phyloP scores from a whole-genome alignment of 2,797 vertebrate species.

The Urophycis tenuis region DNA sequence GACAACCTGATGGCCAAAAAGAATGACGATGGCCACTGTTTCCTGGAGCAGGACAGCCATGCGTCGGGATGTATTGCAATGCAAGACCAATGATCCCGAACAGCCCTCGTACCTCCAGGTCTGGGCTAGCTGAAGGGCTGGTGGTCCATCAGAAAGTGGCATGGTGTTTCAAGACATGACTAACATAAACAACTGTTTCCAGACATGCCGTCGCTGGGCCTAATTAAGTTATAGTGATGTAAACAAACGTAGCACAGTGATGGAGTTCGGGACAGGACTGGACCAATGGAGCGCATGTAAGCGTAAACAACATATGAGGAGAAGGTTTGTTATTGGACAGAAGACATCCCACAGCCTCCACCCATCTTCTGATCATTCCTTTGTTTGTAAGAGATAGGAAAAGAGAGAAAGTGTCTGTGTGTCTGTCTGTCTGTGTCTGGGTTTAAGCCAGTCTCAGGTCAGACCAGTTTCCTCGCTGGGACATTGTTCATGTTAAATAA shows the following conservation, averaged over 20 bases:
- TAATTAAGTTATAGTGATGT: too few relatives aligned
- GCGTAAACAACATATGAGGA: background rate
- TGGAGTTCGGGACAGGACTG: background rate
- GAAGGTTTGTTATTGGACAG: background rate
- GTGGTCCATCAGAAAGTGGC: too few relatives aligned
- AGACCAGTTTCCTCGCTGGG: slow-evolving; percentile 20
- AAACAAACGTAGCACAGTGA: background rate
- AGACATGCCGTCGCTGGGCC: too few relatives aligned
- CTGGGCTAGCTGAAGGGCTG: too few relatives aligned
- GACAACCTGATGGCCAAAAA: background rate
- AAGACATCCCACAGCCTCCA: background rate
- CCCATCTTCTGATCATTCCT: background rate
- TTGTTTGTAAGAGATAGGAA: too few relatives aligned
- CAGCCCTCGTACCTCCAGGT: too few relatives aligned
- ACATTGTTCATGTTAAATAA: slow-evolving; percentile 44
- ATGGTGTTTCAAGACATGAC: too few relatives aligned
- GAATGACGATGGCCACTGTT: background rate
- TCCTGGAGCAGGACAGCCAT: background rate
- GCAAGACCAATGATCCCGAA: too few relatives aligned
- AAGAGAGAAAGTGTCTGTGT: background rate
- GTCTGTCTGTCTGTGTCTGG: background rate
- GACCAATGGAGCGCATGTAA: background rate
- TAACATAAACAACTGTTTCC: too few relatives aligned
- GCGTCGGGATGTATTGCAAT: background rate
- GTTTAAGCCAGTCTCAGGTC: slow-evolving; percentile 8